Evolutionary conservation across 2,113 vertebrate species (phyloP).

Genomic region (Xiphophorus hellerii): DNA sequence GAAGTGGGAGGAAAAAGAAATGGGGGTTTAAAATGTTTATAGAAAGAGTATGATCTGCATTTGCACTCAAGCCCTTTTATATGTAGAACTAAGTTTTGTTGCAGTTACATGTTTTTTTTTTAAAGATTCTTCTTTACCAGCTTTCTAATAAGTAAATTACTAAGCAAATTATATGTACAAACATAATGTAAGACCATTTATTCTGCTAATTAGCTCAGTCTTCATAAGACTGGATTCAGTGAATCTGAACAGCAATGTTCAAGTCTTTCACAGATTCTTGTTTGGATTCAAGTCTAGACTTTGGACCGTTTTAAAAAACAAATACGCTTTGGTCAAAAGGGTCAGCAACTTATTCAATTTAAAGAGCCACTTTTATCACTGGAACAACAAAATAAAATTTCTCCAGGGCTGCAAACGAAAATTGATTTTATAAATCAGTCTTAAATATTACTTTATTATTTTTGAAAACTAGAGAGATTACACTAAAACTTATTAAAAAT

Average conservation of each 20-base stretch:
- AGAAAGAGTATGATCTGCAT: not conserved
- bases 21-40: not conserved
- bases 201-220: not conserved
- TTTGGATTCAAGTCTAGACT: not conserved
- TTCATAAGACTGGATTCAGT: not conserved
- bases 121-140: too few species aligned
- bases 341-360: too few species aligned
- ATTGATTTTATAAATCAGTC: too few species aligned
- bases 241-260: too few species aligned
- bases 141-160: too few species aligned
- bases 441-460: too few species aligned
- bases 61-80: not conserved
- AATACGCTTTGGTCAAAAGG: not conserved
- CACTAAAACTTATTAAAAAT: too few species aligned
- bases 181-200: not conserved
- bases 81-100: not conserved
- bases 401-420: too few species aligned
- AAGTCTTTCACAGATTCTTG: not conserved
- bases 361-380: too few species aligned
- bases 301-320: not conserved
- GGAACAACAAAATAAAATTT: too few species aligned
- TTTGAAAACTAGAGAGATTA: too few species aligned
- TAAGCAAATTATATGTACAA: too few species aligned
- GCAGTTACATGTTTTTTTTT: not conserved
- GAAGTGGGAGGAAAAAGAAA: not conserved